These are phyloP conservation scores for Ochotona curzoniae DNA, from an alignment of 2,113 vertebrate genomes.

Conservation along the genomic window DNA sequence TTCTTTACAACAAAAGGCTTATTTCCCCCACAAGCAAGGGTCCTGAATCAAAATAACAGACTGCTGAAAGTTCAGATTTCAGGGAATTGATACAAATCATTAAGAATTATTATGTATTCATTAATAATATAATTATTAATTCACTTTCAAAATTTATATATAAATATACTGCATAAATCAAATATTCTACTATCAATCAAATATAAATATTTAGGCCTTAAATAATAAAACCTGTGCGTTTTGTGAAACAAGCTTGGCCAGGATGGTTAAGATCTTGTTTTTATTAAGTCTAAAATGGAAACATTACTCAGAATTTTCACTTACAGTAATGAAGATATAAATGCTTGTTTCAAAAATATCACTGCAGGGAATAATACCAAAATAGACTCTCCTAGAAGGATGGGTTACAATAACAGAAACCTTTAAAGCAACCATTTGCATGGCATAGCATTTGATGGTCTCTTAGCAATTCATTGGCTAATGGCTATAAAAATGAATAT, in stretches of 20 bases:
- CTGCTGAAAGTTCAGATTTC: conserved; percentile 27
- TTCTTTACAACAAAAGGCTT: conserved; percentile 34
- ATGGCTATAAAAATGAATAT: background rate
- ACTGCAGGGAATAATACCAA: conserved; percentile 40
- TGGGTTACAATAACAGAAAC: conserved; percentile 23
- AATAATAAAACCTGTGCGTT: background rate
- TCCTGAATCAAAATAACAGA: conserved; percentile 13
- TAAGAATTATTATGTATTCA: conserved; percentile 27
- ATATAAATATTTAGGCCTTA: background rate
- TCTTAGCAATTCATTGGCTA: background rate
- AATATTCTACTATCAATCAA: conserved; percentile 24
- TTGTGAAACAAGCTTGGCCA: background rate
- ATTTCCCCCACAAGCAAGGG: background rate
- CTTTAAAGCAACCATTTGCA: conserved; percentile 2
- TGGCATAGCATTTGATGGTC: background rate
- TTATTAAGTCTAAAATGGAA: conserved; percentile 23
- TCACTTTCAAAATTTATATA: background rate
- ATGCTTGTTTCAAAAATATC: conserved; percentile 55
- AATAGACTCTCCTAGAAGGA: conserved; percentile 65
- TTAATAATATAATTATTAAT: conserved; percentile 32
- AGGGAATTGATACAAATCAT: background rate
- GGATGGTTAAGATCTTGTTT: background rate
- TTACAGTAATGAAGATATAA: conserved; percentile 50
- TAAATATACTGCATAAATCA: background rate
- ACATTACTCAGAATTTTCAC: conserved; percentile 50